phyloP scores from a whole-genome alignment of 2,113 vertebrate species.

The Psammodynastes pulverulentus region DNA sequence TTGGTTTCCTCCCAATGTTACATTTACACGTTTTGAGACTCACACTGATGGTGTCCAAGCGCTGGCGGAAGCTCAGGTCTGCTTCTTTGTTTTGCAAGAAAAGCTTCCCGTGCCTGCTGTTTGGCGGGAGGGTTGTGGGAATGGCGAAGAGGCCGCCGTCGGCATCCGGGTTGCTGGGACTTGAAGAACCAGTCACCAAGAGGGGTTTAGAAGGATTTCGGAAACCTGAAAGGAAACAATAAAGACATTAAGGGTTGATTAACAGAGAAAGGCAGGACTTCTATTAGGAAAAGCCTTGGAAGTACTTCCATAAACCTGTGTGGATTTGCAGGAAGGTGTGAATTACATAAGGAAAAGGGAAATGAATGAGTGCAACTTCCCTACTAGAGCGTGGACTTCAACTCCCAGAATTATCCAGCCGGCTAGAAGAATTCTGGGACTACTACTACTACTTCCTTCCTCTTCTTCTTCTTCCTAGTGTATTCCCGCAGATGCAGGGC shows the following conservation, averaged over 20 bases:
- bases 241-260: background rate
- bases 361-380: background rate
- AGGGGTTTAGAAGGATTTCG: slow-evolving; percentile 84
- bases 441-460: too few relatives aligned
- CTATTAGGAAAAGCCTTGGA: background rate
- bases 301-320: background rate
- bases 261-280: background rate
- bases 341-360: background rate
- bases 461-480: too few relatives aligned
- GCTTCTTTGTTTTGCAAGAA: slow-evolving; percentile 93
- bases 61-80: slow-evolving; percentile 88
- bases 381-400: background rate
- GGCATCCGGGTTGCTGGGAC: slow-evolving; percentile 68
- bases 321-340: background rate
- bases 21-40: slow-evolving; percentile 53
- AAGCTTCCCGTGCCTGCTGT: slow-evolving; percentile 88
- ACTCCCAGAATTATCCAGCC: background rate
- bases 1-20: too few relatives aligned
- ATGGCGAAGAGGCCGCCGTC: slow-evolving; percentile 90
- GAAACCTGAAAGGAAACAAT: slow-evolving; percentile 69
- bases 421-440: background rate
- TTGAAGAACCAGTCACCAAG: slow-evolving; percentile 74
- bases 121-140: slow-evolving; percentile 92
- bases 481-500: too few relatives aligned
- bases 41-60: slow-evolving; percentile 93